A percentile compares a stretch with the other conserved stretches of the same genome.
These are phyloP conservation scores for Drosophila tsacasi DNA, from an alignment of 1,140 invertebrate species.

Conservation along the genomic window DNA sequence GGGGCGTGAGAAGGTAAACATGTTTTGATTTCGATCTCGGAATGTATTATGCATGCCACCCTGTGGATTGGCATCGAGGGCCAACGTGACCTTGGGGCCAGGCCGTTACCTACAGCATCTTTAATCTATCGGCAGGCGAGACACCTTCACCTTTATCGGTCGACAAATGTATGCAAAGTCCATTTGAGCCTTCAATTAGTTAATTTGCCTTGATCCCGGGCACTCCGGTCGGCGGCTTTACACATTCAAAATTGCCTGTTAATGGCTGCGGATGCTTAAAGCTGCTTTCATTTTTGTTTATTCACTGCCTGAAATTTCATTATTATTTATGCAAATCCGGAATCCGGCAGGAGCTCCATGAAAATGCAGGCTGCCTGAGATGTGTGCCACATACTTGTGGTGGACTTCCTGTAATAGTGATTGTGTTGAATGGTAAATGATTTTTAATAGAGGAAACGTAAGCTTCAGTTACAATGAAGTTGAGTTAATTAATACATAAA, in stretches of 20 bases:
- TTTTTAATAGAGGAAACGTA: not conserved
- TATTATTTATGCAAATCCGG: constrained; percentile 62
- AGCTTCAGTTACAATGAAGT: too few relatives aligned
- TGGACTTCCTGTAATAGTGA: not conserved
- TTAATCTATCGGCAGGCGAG: constrained; percentile 38
- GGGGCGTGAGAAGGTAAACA: constrained; percentile 54
- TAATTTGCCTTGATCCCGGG: constrained; percentile 51
- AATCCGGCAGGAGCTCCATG: constrained; percentile 6
- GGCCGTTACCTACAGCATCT: constrained; percentile 28
- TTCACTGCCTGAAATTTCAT: constrained; percentile 27
- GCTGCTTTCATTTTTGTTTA: constrained; percentile 32
- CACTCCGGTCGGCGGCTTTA: constrained; percentile 23
- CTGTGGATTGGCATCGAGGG: not conserved
- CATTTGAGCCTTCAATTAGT: constrained; percentile 66
- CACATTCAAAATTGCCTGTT: constrained; percentile 49
- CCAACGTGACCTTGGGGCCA: constrained; percentile 20
- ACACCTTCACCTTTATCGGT: constrained; percentile 19
- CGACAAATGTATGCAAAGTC: constrained; percentile 61
- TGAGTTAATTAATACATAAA: too few relatives aligned
- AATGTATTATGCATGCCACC: constrained; percentile 69
- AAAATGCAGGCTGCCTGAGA: not conserved
- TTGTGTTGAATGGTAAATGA: not conserved
- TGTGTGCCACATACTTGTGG: constrained; percentile 9
- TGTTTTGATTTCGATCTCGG: constrained; percentile 71
- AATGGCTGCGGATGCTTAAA: constrained; percentile 32